Base-by-base conservation (phyloP, 2,888 invertebrate species). In the Drosophila quinaria region DNA sequence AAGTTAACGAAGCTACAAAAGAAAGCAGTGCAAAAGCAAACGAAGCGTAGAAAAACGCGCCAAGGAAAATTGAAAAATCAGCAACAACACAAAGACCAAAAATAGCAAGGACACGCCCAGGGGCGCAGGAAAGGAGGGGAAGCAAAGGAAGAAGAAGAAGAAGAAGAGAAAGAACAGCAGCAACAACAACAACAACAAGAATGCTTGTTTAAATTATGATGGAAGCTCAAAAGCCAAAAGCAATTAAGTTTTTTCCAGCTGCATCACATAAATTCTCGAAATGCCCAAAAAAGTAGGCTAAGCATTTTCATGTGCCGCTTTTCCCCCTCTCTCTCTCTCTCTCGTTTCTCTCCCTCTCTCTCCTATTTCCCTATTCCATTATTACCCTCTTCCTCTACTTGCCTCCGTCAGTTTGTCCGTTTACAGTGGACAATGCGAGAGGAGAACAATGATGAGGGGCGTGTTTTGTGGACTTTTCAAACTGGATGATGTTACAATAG, bases 1-100 rank as follows among this genome's bases (percentile, higher is more conserved):
- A 84, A 89, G 81, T 70, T 84, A 84, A 84, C 89, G 74, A 68
- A 72, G 78, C 72, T 54, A 9, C 67, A 39, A 55, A 50, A 15
- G 15, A 35, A 22, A 22, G 22, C 22, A 4, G 41, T 52, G 52
- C 10, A 15, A 60, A 46, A 35, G 25, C 25, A 47, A 47, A 47
- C 46, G 49, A 54, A 59, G 62, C 79, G 56, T 29, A 17, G 33
- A 60, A 67, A 73, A 67, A 46, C 72, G 56, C 70, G 46, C 15
- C 68, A 64, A 66, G 50, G 47, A 68, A 69, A 65, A 70, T 50
- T 73, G 64, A 55, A 63, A 72, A 66, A 70, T 62, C 62, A 62
- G 56, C 79, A 70, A 59, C 54, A 62, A 22, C 37, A 59, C 55
- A 49, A 58, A 41, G 15, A 44, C 63, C 52, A 78, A 65, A 65